phyloP scores from a whole-genome alignment of 2,888 invertebrate genomes.

The Drosophila neutralis region DNA sequence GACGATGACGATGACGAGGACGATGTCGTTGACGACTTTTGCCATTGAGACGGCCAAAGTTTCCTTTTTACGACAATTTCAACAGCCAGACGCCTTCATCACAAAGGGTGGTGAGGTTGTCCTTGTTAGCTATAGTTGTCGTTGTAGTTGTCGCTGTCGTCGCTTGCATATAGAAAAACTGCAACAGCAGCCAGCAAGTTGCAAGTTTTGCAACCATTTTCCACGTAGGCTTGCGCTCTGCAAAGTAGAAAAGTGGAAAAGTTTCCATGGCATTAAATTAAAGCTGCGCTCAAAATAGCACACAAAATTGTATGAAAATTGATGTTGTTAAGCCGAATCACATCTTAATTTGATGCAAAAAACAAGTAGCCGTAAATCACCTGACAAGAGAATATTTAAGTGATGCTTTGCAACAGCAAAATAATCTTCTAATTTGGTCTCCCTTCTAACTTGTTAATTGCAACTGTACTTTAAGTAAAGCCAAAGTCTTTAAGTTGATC shows the following conservation, averaged over 20 bases:
- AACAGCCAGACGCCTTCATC: slow-evolving; percentile 53
- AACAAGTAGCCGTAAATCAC: background rate
- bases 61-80: slow-evolving; percentile 66
- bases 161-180: slow-evolving; percentile 56
- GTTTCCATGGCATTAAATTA: slow-evolving; percentile 51
- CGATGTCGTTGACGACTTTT: slow-evolving; percentile 65
- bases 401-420: background rate
- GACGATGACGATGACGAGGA: slow-evolving; percentile 22
- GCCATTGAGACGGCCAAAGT: slow-evolving; percentile 76
- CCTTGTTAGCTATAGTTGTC: slow-evolving; percentile 9
- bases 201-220: slow-evolving; percentile 40
- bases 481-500: no score
- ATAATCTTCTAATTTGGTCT: background rate
- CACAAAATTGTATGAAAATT: slow-evolving; percentile 32
- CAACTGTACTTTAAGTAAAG: background rate
- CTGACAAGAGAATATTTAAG: slow-evolving; percentile 2
- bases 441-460: background rate
- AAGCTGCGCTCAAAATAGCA: slow-evolving; percentile 36
- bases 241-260: slow-evolving; percentile 58
- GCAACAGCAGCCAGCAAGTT: slow-evolving; percentile 43
- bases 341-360: background rate
- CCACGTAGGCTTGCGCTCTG: slow-evolving; percentile 47
- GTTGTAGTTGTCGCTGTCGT: slow-evolving; percentile 18
- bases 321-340: slow-evolving; percentile 3
- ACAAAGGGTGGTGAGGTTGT: slow-evolving; percentile 18